phyloP scores from a whole-genome alignment of 2,113 vertebrate genomes.

The Ammospiza caudacuta region DNA sequence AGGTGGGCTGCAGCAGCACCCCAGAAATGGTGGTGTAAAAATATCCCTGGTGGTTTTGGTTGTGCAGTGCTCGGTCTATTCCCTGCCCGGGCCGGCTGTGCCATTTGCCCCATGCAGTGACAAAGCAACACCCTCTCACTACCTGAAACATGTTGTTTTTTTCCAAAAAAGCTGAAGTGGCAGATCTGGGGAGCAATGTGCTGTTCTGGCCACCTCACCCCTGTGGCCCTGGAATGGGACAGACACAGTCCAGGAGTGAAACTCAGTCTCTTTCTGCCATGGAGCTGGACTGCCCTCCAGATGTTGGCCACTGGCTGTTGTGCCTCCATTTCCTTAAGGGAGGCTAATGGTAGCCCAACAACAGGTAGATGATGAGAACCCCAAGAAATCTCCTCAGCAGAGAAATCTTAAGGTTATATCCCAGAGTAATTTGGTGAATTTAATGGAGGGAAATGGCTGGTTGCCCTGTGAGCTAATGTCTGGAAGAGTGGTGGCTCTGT shows the following conservation, averaged over 20 bases:
- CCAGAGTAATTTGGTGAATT: background rate
- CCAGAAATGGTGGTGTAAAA: conserved; percentile 2
- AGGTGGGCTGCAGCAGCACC: conserved; percentile 16
- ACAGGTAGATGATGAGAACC: background rate
- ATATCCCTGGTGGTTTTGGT: background rate
- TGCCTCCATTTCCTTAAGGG: background rate
- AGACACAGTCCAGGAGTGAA: background rate
- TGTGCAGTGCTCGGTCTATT: background rate
- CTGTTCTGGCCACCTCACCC: background rate
- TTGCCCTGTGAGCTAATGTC: background rate
- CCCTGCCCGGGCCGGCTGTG: background rate
- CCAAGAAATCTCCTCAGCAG: background rate
- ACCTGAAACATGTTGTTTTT: background rate
- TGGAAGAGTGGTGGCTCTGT: background rate
- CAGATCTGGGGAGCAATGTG: background rate
- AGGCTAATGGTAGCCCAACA: background rate
- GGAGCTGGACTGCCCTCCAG: background rate
- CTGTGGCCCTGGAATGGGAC: background rate
- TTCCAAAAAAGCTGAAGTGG: background rate
- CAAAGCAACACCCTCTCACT: background rate
- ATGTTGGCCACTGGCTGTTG: background rate
- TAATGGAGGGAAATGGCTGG: background rate
- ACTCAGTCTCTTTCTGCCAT: background rate
- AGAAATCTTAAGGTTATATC: background rate
- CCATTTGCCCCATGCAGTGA: background rate